Evolutionary conservation across 2,888 invertebrate species (phyloP).

Genomic region (Limnephilus auricula): DNA sequence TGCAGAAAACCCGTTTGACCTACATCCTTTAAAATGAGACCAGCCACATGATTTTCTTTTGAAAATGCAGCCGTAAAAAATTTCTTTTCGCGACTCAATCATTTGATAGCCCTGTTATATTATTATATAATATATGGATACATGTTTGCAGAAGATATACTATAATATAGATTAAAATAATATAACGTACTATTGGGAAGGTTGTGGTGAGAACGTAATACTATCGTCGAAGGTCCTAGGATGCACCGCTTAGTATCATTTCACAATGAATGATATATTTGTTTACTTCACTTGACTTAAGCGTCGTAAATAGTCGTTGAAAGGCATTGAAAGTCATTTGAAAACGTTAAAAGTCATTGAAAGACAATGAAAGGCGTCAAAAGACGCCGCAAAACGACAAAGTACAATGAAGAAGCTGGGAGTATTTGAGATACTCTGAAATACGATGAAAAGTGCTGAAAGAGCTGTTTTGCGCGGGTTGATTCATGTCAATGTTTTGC

Average conservation of each 20-base stretch:
- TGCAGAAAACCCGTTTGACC: constrained; percentile 45
- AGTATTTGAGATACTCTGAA: not conserved
- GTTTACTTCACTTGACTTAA: not conserved
- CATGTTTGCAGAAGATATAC: not conserved
- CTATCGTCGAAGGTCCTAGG: not conserved
- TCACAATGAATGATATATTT: not conserved
- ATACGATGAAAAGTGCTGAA: not conserved
- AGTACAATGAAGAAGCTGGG: no score
- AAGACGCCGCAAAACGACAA: not conserved
- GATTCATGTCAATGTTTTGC: not conserved
- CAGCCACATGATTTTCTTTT: constrained; percentile 37
- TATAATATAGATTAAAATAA: not conserved
- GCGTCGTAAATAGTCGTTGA: not conserved
- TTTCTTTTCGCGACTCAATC: not conserved
- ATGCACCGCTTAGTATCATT: not conserved
- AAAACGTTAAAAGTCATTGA: not conserved
- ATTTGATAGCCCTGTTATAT: not conserved
- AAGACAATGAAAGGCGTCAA: not conserved
- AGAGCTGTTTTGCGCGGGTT: not conserved
- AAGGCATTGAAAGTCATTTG: not conserved
- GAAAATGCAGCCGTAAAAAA: constrained; percentile 11
- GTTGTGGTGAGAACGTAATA: not conserved
- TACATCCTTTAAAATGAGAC: constrained; percentile 26
- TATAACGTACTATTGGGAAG: not conserved
- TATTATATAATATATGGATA: not conserved